Percentiles rank a stretch among this genome's conserved stretches.
Conservation (phyloP, 2,888 invertebrate genomes). For the Gortyna flavago region DNA sequence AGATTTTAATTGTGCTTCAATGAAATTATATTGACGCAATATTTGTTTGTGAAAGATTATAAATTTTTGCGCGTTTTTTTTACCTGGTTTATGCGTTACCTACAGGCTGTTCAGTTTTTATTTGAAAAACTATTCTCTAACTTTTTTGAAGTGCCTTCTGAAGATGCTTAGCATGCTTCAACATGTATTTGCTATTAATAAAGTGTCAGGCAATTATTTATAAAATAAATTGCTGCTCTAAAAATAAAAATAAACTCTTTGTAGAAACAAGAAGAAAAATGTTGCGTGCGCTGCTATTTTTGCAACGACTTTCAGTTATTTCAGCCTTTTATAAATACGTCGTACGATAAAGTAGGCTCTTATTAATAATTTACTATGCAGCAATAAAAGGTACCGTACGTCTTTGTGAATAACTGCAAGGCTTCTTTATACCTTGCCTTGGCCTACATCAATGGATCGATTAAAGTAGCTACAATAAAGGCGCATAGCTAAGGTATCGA, state of each 20-base stretch:
- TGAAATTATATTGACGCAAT: constrained; percentile 15
- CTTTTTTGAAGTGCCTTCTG: constrained; percentile 50
- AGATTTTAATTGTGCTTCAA: constrained; percentile 24
- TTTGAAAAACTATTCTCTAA: background rate
- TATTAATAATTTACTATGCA: constrained; percentile 30
- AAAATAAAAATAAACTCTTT: background rate
- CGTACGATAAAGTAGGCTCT: constrained; percentile 14
- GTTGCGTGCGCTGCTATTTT: constrained; percentile 1
- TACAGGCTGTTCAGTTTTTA: background rate
- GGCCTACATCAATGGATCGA: constrained; percentile 58
- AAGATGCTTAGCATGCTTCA: constrained; percentile 37
- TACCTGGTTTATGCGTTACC: background rate
- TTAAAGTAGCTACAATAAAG: constrained; percentile 30
- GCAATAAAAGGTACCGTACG: constrained; percentile 10
- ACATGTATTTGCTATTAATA: constrained; percentile 6
- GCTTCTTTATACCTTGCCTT: constrained; percentile 53
- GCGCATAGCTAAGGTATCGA: background rate
- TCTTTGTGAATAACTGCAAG: constrained; percentile 48
- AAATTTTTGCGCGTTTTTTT: background rate
- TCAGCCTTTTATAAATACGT: constrained; percentile 3
- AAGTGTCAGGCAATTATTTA: constrained; percentile 10
- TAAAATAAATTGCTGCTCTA: constrained; percentile 11
- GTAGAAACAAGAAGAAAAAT: background rate
- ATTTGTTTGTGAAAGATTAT: background rate
- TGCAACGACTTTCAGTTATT: background rate